Evolutionary conservation across 2,888 invertebrate species (phyloP).

Genomic region (Acronicta aceris): DNA sequence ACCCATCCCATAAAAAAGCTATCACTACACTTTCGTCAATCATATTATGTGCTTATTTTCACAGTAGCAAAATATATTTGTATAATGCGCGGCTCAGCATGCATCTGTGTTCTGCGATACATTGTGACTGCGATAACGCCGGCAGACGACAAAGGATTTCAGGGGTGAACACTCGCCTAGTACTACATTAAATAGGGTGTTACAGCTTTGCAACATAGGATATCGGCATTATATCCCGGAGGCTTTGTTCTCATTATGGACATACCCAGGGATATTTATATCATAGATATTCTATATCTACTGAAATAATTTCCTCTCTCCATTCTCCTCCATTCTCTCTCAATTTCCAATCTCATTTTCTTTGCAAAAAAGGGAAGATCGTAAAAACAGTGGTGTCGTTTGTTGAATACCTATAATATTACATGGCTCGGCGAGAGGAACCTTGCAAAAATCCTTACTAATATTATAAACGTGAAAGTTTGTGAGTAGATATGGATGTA

Average conservation of each 20-base stretch:
- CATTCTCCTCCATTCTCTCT: no score
- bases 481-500: no score
- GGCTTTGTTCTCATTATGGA: conserved; percentile 30
- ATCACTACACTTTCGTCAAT: no score
- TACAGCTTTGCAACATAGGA: conserved; percentile 16
- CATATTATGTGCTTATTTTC: no score
- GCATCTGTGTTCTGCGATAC: conserved; percentile 32
- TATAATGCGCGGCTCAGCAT: conserved; percentile 10
- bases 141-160: conserved; percentile 27
- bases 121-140: conserved; percentile 25
- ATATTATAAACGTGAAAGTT: no score
- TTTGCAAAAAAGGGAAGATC: conserved; percentile 18
- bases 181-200: conserved; percentile 15
- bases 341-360: conserved; percentile 43
- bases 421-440: conserved; percentile 13
- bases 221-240: conserved; percentile 27
- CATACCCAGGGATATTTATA: background rate
- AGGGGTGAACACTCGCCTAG: conserved; percentile 7
- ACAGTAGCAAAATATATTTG: no score
- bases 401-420: conserved; percentile 44
- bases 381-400: conserved; percentile 43
- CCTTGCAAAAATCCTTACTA: conserved; percentile 9
- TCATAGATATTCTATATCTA: conserved; percentile 1
- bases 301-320: conserved; percentile 32
- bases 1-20: no score